Evolutionary conservation across 2,113 vertebrate species (phyloP).

Genomic region (Daboia siamensis): DNA sequence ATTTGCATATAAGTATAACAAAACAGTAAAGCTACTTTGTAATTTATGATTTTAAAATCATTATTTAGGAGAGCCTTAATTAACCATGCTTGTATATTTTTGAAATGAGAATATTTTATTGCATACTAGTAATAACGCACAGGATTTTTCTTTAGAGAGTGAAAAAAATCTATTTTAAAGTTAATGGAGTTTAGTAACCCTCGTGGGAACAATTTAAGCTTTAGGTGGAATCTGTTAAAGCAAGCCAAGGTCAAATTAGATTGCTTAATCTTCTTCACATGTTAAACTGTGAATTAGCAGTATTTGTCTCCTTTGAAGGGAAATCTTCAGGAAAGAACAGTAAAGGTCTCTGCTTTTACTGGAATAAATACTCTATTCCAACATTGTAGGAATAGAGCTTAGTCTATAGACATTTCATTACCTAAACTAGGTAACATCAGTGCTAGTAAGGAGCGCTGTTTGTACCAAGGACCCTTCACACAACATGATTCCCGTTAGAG

Average conservation of each 20-base stretch:
- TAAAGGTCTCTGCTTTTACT: background rate
- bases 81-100: background rate
- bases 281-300: background rate
- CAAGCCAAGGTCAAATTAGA: background rate
- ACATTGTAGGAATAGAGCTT: background rate
- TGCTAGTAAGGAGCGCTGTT: too few relatives aligned
- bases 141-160: background rate
- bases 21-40: background rate
- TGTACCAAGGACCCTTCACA: background rate
- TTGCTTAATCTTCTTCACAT: background rate
- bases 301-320: too few relatives aligned
- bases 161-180: background rate
- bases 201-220: background rate
- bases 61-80: background rate
- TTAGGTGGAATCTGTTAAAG: background rate
- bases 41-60: background rate
- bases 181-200: background rate
- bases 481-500: background rate
- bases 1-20: background rate
- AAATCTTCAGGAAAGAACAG: background rate
- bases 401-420: background rate
- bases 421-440: too few relatives aligned
- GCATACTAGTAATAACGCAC: background rate
- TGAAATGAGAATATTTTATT: background rate
- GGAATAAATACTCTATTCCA: background rate